Evolutionary conservation across 2,797 vertebrate genomes (phyloP).

Genomic region (Prunella strophiata): DNA sequence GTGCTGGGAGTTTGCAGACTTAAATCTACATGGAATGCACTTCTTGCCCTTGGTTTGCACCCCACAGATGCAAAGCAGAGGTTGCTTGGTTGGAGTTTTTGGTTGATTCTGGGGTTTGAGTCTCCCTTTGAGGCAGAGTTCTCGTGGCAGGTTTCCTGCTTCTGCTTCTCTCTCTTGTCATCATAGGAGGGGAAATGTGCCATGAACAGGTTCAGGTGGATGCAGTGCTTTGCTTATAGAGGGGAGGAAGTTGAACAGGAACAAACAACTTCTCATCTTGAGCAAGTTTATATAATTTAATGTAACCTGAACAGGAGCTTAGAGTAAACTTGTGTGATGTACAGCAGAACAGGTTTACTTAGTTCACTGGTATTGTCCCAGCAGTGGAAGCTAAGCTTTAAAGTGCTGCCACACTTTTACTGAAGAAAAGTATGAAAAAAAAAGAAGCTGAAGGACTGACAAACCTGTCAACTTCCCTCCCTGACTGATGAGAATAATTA

Average conservation of each 20-base stretch:
- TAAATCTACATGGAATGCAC: not conserved
- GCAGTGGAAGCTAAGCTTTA: not conserved
- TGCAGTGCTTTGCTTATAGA: not conserved
- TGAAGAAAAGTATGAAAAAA: not conserved
- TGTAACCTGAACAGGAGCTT: not conserved
- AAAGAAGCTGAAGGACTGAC: not conserved
- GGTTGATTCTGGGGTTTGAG: not conserved
- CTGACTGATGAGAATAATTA: not conserved
- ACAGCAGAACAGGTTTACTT: not conserved
- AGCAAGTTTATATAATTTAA: not conserved
- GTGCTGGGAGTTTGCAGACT: not conserved
- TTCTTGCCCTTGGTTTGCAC: not conserved
- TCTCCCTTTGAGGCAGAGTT: not conserved
- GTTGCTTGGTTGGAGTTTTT: not conserved
- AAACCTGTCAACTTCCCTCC: not conserved
- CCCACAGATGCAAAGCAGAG: not conserved
- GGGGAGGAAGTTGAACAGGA: not conserved
- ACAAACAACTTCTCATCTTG: not conserved
- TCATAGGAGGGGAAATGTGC: accelerated
- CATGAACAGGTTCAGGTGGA: not conserved
- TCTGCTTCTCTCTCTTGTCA: not conserved
- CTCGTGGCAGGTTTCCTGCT: not conserved
- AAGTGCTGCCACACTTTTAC: not conserved
- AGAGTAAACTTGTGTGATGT: not conserved
- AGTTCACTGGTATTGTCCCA: not conserved